A percentile compares a stretch with the other conserved stretches of the same genome.
Evolutionary conservation across 1,140 invertebrate species (phyloP).

Genomic region (Orchesella cincta): DNA sequence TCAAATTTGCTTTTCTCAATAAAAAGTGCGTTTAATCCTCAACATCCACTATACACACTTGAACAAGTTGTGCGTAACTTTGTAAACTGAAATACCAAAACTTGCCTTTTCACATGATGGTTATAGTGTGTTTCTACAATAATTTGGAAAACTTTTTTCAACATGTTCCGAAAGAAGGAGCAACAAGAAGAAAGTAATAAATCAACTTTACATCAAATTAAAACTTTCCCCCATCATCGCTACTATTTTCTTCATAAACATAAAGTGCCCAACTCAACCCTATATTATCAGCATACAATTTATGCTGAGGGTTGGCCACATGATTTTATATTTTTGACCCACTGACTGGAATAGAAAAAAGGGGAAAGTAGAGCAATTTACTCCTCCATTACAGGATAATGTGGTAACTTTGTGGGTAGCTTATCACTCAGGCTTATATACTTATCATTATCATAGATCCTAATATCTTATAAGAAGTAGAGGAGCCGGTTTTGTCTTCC

Average conservation of each 20-base stretch:
- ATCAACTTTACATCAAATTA: constrained; percentile 2
- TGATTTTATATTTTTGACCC: constrained; percentile 16
- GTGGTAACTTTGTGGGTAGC: not conserved
- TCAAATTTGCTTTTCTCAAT: not conserved
- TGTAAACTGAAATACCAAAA: no score
- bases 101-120: not conserved
- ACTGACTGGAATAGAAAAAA: constrained; percentile 13
- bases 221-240: constrained; percentile 1
- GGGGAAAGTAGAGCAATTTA: constrained; percentile 4
- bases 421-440: no score
- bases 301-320: not conserved
- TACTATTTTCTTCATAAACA: not conserved
- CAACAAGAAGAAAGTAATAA: not conserved
- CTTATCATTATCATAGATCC: no score
- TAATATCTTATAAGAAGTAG: no score
- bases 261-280: not conserved
- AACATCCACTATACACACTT: not conserved
- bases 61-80: not conserved
- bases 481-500: no score
- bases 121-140: not conserved
- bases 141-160: no score
- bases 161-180: no score
- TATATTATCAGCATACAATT: not conserved
- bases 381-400: not conserved
- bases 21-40: not conserved